Conservation (phyloP, 2,888 invertebrate genomes). For the Drosophila austrosaltans region DNA sequence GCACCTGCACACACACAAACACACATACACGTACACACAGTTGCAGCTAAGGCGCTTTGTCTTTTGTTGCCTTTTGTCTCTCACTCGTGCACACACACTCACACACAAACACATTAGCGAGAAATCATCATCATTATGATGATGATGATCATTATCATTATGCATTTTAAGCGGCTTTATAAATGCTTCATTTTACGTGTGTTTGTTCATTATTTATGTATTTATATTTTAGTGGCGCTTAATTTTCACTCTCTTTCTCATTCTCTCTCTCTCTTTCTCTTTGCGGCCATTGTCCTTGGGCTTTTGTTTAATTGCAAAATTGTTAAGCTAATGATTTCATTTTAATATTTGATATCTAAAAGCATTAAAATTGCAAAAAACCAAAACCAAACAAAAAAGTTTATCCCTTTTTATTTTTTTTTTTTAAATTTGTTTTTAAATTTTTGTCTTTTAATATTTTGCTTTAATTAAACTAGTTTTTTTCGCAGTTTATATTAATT, state of each 20-base stretch:
- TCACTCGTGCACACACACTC: slow-evolving; percentile 34
- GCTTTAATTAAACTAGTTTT: neutral
- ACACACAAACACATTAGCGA: slow-evolving; percentile 33
- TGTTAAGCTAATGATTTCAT: slow-evolving; percentile 57
- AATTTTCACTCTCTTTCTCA: slow-evolving; percentile 45
- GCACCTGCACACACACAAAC: slow-evolving; percentile 62
- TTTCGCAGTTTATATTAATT: no score
- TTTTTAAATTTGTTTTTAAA: slow-evolving; percentile 21
- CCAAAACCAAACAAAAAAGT: slow-evolving; percentile 21
- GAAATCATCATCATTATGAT: slow-evolving; percentile 20
- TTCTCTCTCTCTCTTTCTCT: slow-evolving; percentile 19
- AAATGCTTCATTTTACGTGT: slow-evolving; percentile 56
- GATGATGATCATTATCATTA: slow-evolving; percentile 39
- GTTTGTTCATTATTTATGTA: slow-evolving; percentile 66
- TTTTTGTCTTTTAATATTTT: slow-evolving; percentile 7
- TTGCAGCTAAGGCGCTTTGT: slow-evolving; percentile 61
- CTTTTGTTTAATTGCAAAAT: slow-evolving; percentile 45
- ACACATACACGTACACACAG: slow-evolving; percentile 27
- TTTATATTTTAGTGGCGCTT: slow-evolving; percentile 44
- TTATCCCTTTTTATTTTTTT: neutral
- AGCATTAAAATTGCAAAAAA: slow-evolving; percentile 28
- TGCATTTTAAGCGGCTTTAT: slow-evolving; percentile 66
- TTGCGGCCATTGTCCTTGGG: slow-evolving; percentile 14
- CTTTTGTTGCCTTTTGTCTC: slow-evolving; percentile 52
- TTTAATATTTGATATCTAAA: slow-evolving; percentile 54